A percentile compares a stretch with the other conserved stretches of the same genome.
Evolutionary conservation across 2,113 vertebrate genomes (phyloP).

Genomic region (Rissa tridactyla): DNA sequence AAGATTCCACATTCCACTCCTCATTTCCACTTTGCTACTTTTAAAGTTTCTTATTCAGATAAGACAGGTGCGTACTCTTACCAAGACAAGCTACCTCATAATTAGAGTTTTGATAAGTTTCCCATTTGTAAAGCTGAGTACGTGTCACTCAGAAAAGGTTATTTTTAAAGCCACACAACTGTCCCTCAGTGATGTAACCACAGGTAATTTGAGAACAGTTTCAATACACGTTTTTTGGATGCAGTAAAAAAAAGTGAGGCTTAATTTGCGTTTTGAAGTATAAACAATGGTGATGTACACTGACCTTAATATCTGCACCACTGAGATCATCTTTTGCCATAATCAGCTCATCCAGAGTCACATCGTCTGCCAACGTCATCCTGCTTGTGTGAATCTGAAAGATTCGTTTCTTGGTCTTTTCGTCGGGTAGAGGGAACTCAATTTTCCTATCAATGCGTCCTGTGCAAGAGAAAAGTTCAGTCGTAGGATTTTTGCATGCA

Average conservation of each 20-base stretch:
- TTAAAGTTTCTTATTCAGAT: background rate
- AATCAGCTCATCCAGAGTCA: conserved; percentile 94
- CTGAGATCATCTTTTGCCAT: conserved; percentile 98
- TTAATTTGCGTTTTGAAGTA: background rate
- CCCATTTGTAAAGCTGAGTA: background rate
- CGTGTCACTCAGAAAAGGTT: background rate
- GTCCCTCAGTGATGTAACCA: background rate
- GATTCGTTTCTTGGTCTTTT: conserved; percentile 96
- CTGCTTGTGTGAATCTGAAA: conserved; percentile 98
- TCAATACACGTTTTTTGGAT: background rate
- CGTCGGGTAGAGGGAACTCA: conserved; percentile 95
- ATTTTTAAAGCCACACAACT: background rate
- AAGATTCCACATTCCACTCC: background rate
- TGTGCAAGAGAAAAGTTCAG: conserved; percentile 39
- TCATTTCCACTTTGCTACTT: background rate
- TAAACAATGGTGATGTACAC: background rate
- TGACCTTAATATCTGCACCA: conserved; percentile 95
- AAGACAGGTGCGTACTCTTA: background rate
- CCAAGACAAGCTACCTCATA: background rate
- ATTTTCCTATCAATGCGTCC: conserved; percentile 97
- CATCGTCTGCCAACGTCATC: conserved; percentile 92
- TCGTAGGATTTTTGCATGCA: background rate
- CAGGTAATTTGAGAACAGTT: background rate
- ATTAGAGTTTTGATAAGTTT: background rate
- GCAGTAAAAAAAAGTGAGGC: background rate